Conservation (phyloP, 2,888 invertebrate species). For the Lithosia quadra region DNA sequence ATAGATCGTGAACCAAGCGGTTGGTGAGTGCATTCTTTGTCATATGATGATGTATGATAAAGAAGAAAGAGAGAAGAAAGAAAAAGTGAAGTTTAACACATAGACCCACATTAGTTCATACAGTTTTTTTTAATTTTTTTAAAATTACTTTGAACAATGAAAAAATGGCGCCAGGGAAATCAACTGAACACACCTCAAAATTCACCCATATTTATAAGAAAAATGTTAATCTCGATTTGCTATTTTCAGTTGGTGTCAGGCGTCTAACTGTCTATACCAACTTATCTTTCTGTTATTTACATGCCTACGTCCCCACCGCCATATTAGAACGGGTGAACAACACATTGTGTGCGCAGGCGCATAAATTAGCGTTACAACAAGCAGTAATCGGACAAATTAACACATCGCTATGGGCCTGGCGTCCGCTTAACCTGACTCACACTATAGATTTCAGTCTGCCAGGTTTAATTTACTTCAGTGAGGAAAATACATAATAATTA, state of each 20-base stretch:
- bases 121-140: too few species aligned
- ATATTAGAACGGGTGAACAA: conserved; percentile 50
- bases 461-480: conserved; percentile 40
- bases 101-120: too few species aligned
- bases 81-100: too few species aligned
- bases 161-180: too few species aligned
- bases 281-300: conserved; percentile 32
- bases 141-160: too few species aligned
- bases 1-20: too few species aligned
- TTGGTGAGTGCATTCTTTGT: too few species aligned
- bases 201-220: too few species aligned
- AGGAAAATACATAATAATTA: conserved; percentile 37
- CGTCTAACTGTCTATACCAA: conserved; percentile 15
- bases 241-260: not conserved
- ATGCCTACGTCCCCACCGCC: conserved; percentile 30
- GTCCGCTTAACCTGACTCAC: conserved; percentile 63
- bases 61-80: too few species aligned
- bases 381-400: conserved; percentile 68
- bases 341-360: conserved; percentile 55
- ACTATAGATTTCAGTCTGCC: conserved; percentile 43
- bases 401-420: conserved; percentile 64
- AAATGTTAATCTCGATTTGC: too few species aligned
- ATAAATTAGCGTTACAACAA: conserved; percentile 49
- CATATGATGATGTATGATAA: too few species aligned
- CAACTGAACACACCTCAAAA: too few species aligned